Conservation (phyloP, 1,140 invertebrate species). For the Caenorhabditis remanei region DNA sequence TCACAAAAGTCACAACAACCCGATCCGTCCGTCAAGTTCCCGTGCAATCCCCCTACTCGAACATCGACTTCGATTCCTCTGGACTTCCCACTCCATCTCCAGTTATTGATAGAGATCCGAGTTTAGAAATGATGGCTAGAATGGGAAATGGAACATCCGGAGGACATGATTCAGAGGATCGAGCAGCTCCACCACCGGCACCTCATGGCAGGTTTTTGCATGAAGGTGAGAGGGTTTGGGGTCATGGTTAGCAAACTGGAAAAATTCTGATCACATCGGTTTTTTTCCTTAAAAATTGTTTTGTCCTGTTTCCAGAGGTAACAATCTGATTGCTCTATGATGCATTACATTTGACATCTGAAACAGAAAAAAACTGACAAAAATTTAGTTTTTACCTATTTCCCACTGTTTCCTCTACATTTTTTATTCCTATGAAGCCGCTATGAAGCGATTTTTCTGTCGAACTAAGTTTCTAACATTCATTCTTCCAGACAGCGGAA, state of each 20-base stretch:
- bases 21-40: slow-evolving; percentile 75
- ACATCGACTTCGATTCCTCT: slow-evolving; percentile 75
- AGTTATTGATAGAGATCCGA: slow-evolving; percentile 66
- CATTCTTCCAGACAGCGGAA: slow-evolving; percentile 68
- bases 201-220: slow-evolving; percentile 35
- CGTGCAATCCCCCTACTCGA: slow-evolving; percentile 68
- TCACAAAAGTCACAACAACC: slow-evolving; percentile 78
- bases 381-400: too few relatives aligned
- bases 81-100: slow-evolving; percentile 74
- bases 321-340: too few relatives aligned
- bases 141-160: slow-evolving; percentile 5
- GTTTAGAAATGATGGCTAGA: slow-evolving; percentile 45
- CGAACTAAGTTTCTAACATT: background rate
- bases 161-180: slow-evolving; percentile 44
- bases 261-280: too few relatives aligned
- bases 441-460: too few relatives aligned
- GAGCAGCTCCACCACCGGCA: slow-evolving; percentile 60
- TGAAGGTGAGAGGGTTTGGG: background rate
- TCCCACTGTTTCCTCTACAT: too few relatives aligned
- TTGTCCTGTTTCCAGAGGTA: too few relatives aligned
- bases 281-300: too few relatives aligned
- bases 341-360: too few relatives aligned
- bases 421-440: too few relatives aligned
- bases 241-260: too few relatives aligned
- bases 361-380: too few relatives aligned